Evolutionary conservation across 2,797 vertebrate species (phyloP), one percentile per base, ranked within the genome.

Genomic region (Enteromius unitaeniatus): DNA sequence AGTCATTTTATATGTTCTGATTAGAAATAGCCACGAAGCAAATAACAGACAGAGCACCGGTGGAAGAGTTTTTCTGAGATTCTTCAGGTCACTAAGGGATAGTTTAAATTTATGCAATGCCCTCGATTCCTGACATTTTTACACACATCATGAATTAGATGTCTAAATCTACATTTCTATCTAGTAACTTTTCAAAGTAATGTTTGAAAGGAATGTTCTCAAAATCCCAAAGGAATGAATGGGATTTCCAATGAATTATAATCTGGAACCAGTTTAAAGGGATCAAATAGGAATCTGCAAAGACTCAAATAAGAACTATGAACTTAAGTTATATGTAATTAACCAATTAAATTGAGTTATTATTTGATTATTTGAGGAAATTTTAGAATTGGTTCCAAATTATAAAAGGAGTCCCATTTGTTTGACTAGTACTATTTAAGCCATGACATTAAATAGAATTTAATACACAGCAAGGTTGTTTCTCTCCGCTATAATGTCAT

Each of bases 1-100:
- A 40, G 68, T 34, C 4, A 62, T 81, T 81, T 81, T 42, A 62
- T 40, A 49, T 45, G 55, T 26, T 62, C 69, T 64, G 42, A 74
- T 64, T 64, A 15, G 53, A 53, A 73, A 49, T 9, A 81, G 53
- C 19, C 55, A 49, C 37, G 53, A 73, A 64, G 40, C 69, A 47
- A 40, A 68, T 55, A 80, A 69, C 49, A 69, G 28, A n/a, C 13
- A 8, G n/a, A 42, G n/a, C 8, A 58, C 42, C 28, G 3, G 15
- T 69, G 31, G 68, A 53, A 68, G 4, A 40, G 21, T 26, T 60
- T 26, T 40, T 51, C 26, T 5, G 3, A n/a, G 34, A 37, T 68
- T 40, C 65, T 13, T 31, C 10, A 31, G 34, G 67, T 60, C 37
- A 81, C 67, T 31, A 70, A 13, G 55, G 53, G 19, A 49, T 67